Percentiles rank a stretch among this genome's conserved stretches.
These are phyloP conservation scores for Amphipoea oculea DNA, from an alignment of 2,888 invertebrate species.

Conservation along the genomic window DNA sequence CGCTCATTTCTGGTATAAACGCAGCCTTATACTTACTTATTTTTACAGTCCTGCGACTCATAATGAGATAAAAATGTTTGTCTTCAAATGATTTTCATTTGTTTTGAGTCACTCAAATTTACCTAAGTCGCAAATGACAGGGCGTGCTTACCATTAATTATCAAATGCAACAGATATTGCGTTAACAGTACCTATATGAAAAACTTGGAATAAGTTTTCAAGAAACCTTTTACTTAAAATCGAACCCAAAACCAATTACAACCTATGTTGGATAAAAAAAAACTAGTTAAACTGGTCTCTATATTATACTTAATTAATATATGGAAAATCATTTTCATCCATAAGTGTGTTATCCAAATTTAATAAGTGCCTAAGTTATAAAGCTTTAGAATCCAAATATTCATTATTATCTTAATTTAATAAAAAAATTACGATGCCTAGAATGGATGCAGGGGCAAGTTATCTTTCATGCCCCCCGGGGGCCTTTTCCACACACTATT, in stretches of 20 bases:
- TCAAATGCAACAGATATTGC: background rate
- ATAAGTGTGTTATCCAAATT: background rate
- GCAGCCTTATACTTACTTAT: background rate
- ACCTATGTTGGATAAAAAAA: background rate
- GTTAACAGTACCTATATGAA: too few species aligned
- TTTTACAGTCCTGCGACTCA: constrained; percentile 1
- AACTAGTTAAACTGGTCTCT: too few species aligned
- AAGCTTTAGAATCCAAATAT: background rate
- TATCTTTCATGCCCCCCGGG: background rate
- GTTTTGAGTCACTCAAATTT: constrained; percentile 21
- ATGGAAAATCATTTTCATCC: background rate
- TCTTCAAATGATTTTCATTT: constrained; percentile 16
- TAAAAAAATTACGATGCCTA: background rate
- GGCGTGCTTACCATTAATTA: background rate
- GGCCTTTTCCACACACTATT: background rate
- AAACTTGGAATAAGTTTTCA: background rate
- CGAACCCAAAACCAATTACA: background rate
- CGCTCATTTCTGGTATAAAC: too few species aligned
- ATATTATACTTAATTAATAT: background rate
- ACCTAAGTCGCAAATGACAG: background rate
- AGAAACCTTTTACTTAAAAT: background rate
- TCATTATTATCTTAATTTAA: background rate
- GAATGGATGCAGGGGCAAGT: background rate
- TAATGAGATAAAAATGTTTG: background rate
- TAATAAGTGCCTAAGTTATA: background rate